Percentiles rank a stretch among this genome's conserved stretches.
Conservation (phyloP, 2,888 invertebrate genomes). For the Amphimallon solstitiale region DNA sequence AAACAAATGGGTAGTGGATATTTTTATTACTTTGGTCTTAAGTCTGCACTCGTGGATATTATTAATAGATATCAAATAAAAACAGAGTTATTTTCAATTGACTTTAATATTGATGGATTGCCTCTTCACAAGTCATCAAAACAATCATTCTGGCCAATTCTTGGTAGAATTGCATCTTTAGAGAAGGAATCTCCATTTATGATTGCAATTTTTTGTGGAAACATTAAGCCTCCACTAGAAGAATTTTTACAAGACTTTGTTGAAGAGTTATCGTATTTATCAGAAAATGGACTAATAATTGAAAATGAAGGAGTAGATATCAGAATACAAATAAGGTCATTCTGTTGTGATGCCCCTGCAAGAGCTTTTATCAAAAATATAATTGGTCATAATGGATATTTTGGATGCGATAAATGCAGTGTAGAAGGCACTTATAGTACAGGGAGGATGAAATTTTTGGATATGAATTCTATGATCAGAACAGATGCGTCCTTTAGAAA, state of each 20-base stretch:
- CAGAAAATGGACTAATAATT: slow-evolving; percentile 4
- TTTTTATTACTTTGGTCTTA: slow-evolving; percentile 3
- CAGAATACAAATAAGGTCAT: slow-evolving; percentile 10
- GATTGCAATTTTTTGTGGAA: slow-evolving; percentile 12
- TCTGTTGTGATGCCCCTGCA: slow-evolving; percentile 47
- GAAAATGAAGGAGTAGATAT: background rate
- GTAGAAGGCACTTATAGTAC: slow-evolving; percentile 42
- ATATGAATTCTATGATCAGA: slow-evolving; percentile 39
- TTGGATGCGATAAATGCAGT: slow-evolving; percentile 40
- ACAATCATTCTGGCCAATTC: slow-evolving; percentile 44
- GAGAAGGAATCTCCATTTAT: slow-evolving; percentile 13
- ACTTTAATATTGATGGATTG: slow-evolving; percentile 45
- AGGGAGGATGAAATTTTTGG: slow-evolving; percentile 43
- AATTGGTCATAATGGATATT: slow-evolving; percentile 44
- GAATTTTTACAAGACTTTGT: slow-evolving; percentile 3
- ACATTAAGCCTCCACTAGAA: slow-evolving; percentile 2
- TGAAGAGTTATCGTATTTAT: background rate
- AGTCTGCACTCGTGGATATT: background rate
- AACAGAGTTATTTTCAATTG: background rate
- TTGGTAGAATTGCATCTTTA: slow-evolving; percentile 37
- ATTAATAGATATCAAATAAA: background rate
- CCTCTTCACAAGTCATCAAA: slow-evolving; percentile 41
- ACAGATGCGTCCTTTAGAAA: slow-evolving; percentile 45
- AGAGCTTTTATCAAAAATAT: slow-evolving; percentile 42
- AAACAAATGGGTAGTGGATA: slow-evolving; percentile 4